Conservation (phyloP, 2,888 invertebrate species). For the Pollenia labialis region DNA sequence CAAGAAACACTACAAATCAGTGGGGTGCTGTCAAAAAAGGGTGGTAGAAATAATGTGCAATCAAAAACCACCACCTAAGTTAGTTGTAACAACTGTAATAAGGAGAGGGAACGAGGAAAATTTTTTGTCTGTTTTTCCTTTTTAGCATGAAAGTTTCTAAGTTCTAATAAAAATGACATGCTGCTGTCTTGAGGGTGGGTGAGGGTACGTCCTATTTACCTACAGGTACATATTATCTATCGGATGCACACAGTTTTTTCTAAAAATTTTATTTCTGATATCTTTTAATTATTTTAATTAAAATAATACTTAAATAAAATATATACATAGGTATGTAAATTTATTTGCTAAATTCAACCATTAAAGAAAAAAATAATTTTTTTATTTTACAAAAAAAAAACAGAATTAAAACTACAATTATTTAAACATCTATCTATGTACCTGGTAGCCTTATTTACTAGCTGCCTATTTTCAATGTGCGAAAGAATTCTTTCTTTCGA, state of each 20-base stretch:
- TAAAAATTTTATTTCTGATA: slow-evolving; percentile 9
- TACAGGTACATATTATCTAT: not conserved
- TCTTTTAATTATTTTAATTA: not conserved
- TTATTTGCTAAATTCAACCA: too few relatives aligned
- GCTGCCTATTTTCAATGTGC: too few relatives aligned
- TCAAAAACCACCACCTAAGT: slow-evolving; percentile 16
- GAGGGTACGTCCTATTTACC: not conserved
- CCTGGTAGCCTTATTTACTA: too few relatives aligned
- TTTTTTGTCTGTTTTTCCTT: slow-evolving; percentile 29
- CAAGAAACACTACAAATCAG: not conserved
- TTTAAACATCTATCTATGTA: too few relatives aligned
- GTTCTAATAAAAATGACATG: slow-evolving; percentile 35
- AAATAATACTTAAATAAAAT: too few relatives aligned
- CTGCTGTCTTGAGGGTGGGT: slow-evolving; percentile 33
- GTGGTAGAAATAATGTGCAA: slow-evolving; percentile 29
- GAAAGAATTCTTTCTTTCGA: too few relatives aligned
- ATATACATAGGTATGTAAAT: too few relatives aligned
- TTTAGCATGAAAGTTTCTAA: slow-evolving; percentile 17
- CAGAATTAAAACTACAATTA: too few relatives aligned
- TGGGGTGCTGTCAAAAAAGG: slow-evolving; percentile 57
- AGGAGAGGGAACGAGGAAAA: slow-evolving; percentile 40
- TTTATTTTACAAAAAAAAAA: too few relatives aligned
- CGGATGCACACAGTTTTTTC: not conserved
- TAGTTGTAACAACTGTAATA: slow-evolving; percentile 29
- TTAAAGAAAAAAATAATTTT: too few relatives aligned